A percentile compares a stretch with the other conserved stretches of the same genome.
These are phyloP conservation scores for Labia minor DNA, from an alignment of 2,888 invertebrate species.

Conservation along the genomic window DNA sequence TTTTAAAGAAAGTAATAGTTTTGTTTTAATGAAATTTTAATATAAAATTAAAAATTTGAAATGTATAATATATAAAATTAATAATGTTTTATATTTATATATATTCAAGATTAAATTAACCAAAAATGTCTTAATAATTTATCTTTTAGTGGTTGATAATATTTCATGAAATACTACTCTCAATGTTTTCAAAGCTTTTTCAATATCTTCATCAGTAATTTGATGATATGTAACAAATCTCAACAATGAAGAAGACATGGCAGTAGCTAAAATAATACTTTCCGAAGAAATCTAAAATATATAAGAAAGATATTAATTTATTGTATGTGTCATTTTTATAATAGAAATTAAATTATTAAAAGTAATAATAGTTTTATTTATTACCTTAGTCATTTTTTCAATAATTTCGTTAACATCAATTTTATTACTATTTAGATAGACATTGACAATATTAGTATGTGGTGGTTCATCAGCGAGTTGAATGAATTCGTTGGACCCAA, in stretches of 20 bases:
- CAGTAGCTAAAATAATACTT: neutral
- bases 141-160: neutral
- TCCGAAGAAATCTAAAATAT: neutral
- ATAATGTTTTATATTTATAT: too few relatives aligned
- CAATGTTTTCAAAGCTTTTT: neutral
- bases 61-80: too few relatives aligned
- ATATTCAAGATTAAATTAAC: too few relatives aligned
- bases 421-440: neutral
- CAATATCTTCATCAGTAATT: neutral
- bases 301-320: neutral
- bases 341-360: too few relatives aligned
- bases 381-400: neutral
- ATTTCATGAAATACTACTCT: neutral
- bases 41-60: too few relatives aligned
- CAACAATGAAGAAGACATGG: neutral
- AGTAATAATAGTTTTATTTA: too few relatives aligned
- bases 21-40: too few relatives aligned
- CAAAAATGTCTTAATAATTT: too few relatives aligned
- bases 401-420: neutral
- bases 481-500: neutral
- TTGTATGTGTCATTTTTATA: too few relatives aligned
- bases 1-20: too few relatives aligned
- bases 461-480: neutral
- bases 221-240: neutral
- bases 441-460: constrained; percentile 5